Percentiles rank a stretch among this genome's conserved stretches.
These are phyloP conservation scores for Zoanthus sansibaricus DNA, from an alignment of 92 coral and sea anemone genomes.

Conservation along the genomic window DNA sequence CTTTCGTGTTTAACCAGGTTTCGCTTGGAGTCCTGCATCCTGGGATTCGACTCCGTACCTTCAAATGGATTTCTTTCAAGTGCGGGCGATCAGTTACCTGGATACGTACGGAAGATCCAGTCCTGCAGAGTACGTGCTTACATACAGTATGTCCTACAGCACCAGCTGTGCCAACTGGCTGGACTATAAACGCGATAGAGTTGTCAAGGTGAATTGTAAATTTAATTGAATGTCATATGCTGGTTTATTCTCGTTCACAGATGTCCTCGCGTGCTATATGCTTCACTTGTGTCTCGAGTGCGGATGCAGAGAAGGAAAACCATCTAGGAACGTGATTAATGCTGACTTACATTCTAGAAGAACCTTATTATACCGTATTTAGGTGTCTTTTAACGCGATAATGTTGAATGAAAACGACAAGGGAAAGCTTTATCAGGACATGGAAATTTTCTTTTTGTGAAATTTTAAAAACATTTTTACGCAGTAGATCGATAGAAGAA, in stretches of 20 bases:
- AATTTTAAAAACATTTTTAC: no score
- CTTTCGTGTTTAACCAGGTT: neutral
- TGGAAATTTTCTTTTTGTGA: no score
- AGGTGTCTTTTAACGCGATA: no score
- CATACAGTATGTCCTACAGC: constrained; percentile 74
- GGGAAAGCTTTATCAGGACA: no score
- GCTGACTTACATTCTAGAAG: no score
- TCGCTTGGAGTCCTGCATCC: constrained; percentile 68
- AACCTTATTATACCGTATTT: no score
- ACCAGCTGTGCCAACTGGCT: constrained; percentile 71
- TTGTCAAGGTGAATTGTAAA: constrained; percentile 53
- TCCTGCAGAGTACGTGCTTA: constrained; percentile 50
- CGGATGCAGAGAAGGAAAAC: no score
- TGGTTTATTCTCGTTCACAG: neutral
- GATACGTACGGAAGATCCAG: constrained; percentile 52
- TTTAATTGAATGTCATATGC: neutral
- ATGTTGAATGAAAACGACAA: no score
- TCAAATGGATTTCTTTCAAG: constrained; percentile 74
- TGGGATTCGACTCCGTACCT: constrained; percentile 69
- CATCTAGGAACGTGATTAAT: no score
- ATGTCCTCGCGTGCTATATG: no score
- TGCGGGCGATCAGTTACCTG: constrained; percentile 52
- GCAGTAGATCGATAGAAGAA: no score
- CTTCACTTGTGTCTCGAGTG: no score
- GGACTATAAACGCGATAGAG: constrained; percentile 51